Conservation (phyloP, 2,888 invertebrate species). For the Rapana venosa region DNA sequence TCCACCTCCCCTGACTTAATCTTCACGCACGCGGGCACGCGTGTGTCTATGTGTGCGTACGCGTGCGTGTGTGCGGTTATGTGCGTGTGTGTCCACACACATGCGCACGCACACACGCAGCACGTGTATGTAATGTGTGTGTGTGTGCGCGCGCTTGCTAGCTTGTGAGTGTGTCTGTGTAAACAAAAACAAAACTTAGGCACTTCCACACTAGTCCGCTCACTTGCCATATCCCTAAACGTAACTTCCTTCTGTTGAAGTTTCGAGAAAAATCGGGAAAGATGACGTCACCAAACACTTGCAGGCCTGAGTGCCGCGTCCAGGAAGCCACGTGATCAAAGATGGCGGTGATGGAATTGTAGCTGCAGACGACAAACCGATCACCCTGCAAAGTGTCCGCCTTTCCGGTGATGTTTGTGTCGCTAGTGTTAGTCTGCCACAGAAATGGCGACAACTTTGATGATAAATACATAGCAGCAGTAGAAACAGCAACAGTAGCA, state of each 20-base stretch:
- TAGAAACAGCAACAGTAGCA: too few relatives aligned
- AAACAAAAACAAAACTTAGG: background rate
- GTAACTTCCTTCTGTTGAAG: background rate
- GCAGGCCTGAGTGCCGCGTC: background rate
- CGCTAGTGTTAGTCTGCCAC: background rate
- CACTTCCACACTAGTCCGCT: background rate
- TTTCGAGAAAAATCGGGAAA: conserved; percentile 5
- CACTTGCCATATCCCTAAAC: conserved; percentile 9
- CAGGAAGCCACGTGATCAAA: conserved; percentile 20
- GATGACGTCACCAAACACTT: background rate
- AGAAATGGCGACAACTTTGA: background rate
- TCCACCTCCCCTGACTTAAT: too few relatives aligned
- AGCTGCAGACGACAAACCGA: background rate
- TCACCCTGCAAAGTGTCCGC: background rate
- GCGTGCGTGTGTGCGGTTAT: background rate
- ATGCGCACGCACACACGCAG: background rate
- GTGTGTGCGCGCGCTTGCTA: background rate
- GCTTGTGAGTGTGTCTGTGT: background rate
- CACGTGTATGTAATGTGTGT: background rate
- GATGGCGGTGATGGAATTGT: background rate
- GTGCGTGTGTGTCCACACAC: background rate
- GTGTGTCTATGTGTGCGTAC: background rate
- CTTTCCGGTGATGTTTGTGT: background rate
- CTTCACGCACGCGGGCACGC: background rate
- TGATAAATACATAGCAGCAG: too few relatives aligned